Conservation (phyloP, 2,113 vertebrate genomes). For the Rhizomys pruinosus region DNA sequence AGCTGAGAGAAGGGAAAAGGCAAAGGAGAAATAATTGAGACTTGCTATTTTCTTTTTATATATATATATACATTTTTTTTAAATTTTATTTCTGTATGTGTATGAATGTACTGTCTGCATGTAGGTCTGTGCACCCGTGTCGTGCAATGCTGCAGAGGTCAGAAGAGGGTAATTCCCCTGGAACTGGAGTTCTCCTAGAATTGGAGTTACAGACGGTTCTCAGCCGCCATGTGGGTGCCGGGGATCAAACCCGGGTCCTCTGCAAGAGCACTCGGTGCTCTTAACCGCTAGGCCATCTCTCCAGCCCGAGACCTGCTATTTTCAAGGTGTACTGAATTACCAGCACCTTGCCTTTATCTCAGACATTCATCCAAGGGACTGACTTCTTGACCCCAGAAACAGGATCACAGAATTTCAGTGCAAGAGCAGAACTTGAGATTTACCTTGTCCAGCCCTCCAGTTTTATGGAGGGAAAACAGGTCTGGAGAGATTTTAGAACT, state of each 20-base stretch:
- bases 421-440: neutral
- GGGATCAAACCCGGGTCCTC: too few species aligned
- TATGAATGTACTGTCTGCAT: too few species aligned
- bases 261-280: too few species aligned
- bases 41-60: neutral
- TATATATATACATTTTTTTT: too few species aligned
- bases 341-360: neutral
- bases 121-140: too few species aligned
- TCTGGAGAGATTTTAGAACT: conserved; percentile 7
- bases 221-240: too few species aligned
- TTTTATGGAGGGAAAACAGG: neutral
- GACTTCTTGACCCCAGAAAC: neutral
- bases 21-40: neutral
- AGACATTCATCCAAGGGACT: neutral
- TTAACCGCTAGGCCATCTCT: too few species aligned
- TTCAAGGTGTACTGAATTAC: neutral
- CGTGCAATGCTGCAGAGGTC: too few species aligned
- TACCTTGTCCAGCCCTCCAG: neutral
- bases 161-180: too few species aligned
- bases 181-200: too few species aligned
- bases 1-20: neutral
- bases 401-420: neutral
- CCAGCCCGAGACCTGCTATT: neutral
- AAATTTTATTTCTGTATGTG: too few species aligned
- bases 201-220: too few species aligned